phyloP scores from a whole-genome alignment of 2,113 vertebrate genomes.

The Cathartes aura region DNA sequence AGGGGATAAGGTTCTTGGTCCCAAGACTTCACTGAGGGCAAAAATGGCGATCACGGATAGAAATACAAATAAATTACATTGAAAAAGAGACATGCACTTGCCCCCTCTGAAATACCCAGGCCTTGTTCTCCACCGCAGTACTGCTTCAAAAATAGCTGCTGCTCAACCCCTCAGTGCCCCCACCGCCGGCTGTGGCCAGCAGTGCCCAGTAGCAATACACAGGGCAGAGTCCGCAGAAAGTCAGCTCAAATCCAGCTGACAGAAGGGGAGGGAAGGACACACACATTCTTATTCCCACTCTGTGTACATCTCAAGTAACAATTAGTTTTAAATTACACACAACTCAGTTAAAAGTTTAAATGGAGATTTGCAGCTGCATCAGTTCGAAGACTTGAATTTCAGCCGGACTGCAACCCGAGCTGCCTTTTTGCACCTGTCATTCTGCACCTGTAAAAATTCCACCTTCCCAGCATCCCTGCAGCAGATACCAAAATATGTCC shows the following conservation, averaged over 20 bases:
- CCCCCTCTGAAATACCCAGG: constrained; percentile 39
- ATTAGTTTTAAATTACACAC: constrained; percentile 67
- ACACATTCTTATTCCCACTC: neutral
- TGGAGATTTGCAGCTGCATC: neutral
- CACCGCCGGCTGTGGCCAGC: fast-evolving
- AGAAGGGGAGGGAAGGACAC: neutral
- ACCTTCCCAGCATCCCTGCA: neutral
- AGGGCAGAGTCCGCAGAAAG: constrained; percentile 13
- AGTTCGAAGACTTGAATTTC: neutral
- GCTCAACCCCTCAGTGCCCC: neutral
- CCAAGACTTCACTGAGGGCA: constrained; percentile 73
- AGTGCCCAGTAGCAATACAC: neutral
- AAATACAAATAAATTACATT: constrained; percentile 72
- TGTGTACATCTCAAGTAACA: constrained; percentile 7
- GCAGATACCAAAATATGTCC: neutral
- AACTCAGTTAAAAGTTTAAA: constrained; percentile 36
- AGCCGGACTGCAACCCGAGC: neutral
- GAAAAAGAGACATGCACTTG: constrained; percentile 25
- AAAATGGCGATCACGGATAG: constrained; percentile 64
- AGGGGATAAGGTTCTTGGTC: constrained; percentile 50
- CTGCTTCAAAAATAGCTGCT: neutral
- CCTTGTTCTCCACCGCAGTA: neutral
- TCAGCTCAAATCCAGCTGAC: neutral
- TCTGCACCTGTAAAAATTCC: neutral
- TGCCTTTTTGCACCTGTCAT: neutral